Evolutionary conservation across 2,797 vertebrate genomes (phyloP).

Genomic region (Peromyscus eremicus): DNA sequence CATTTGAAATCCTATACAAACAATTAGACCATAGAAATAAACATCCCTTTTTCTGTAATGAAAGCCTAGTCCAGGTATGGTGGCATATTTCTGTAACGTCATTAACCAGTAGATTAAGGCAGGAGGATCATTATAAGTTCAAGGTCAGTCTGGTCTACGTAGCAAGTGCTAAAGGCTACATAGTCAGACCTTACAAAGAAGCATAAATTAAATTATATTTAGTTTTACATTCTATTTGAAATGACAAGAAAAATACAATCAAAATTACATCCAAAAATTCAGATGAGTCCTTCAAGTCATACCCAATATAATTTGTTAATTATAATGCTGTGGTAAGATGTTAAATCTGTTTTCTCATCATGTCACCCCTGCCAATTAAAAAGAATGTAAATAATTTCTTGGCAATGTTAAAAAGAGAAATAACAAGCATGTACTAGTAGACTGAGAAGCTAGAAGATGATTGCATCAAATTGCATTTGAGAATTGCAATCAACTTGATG

Average conservation of each 20-base stretch:
- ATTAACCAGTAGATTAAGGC: not conserved
- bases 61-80: not conserved
- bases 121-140: not conserved
- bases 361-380: not conserved
- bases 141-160: not conserved
- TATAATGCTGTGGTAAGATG: not conserved
- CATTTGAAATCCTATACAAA: not conserved
- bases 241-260: not conserved
- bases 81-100: not conserved
- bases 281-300: not conserved
- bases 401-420: not conserved
- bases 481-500: not conserved
- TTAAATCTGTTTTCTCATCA: not conserved
- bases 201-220: not conserved
- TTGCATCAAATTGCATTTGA: not conserved
- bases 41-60: not conserved
- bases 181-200: not conserved
- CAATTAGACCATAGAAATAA: constrained; percentile 16
- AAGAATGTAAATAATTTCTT: not conserved
- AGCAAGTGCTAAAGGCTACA: not conserved
- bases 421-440: not conserved
- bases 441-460: not conserved
- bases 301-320: not conserved
- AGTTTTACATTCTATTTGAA: not conserved
- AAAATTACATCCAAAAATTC: not conserved